Evolutionary conservation across 2,797 vertebrate genomes (phyloP), one percentile per base, ranked within the genome.

Genomic region (Phataginus tetradactyla): DNA sequence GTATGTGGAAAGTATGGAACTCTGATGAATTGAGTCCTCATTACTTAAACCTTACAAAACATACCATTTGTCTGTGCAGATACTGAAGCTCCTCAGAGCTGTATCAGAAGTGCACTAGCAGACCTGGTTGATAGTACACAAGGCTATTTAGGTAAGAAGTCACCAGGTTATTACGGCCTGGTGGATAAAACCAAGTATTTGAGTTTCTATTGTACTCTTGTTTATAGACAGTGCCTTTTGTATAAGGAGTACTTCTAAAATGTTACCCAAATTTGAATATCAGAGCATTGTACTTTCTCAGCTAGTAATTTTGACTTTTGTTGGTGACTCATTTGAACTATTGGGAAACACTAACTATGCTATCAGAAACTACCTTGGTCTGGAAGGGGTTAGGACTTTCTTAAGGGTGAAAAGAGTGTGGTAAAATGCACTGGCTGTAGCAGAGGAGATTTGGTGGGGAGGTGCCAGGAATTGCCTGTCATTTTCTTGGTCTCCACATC

Each of bases 11-110:
- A 49, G 37, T 90, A 42, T 83, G 85, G 51, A 92, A 81, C 14
- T 86, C 86, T 69, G 51, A 51, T 59, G 55, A 57, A 69, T 32
- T 90, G 68, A 78, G 37, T 72, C 23, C 42, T 72, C 57, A 34
- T 81, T 78, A 92, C 32, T 96, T 39, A 95, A 27, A 84, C 59
- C 39, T 90, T 89, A 85, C 49, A 90, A 80, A 95, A 88, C 18
- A 11, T 59, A 45, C 68, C 29, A 61, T 71, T 95, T 86, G 74
- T 64, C 86, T 80, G 23, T 95, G 13, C 17, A 59, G 68, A 87
- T 59, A 59, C 12, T 51, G 8, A 94, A 64, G 51, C 84, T 80
- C 68, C 42, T 77, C 61, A 53, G 37, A 83, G 51, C 64, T 95
- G 4, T 1, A 66, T 72, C 57, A 42, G 86, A 51, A 80, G 57